Evolutionary conservation across 37 sponge, comb jelly and placozoan species (phyloP).

Genomic region (Spongilla lacustris): DNA sequence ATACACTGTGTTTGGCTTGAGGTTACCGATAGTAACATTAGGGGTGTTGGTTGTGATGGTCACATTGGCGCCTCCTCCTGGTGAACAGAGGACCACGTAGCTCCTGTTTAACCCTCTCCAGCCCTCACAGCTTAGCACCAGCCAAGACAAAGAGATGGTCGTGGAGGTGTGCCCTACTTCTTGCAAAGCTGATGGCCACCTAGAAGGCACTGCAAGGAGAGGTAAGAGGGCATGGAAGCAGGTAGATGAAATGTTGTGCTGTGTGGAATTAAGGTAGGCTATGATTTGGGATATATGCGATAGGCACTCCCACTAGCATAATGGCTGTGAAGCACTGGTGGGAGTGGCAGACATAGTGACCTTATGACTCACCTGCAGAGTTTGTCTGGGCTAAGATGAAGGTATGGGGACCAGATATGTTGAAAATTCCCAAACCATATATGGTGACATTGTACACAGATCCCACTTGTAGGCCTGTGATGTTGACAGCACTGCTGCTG

Average conservation of each 20-base stretch:
- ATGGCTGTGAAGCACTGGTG: too few relatives aligned
- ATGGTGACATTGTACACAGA: not conserved
- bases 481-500: not conserved
- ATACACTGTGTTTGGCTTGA: slow-evolving; percentile 12
- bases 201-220: not conserved
- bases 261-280: too few relatives aligned
- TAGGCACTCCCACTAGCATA: too few relatives aligned
- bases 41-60: not conserved
- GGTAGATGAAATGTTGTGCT: too few relatives aligned
- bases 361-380: not conserved
- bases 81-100: not conserved
- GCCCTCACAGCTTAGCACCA: not conserved
- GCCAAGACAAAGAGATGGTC: not conserved
- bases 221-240: too few relatives aligned
- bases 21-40: slow-evolving; percentile 8
- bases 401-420: not conserved
- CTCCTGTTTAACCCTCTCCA: not conserved
- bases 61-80: not conserved
- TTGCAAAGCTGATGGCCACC: not conserved
- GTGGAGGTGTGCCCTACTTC: not conserved
- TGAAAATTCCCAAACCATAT: not conserved
- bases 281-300: too few relatives aligned
- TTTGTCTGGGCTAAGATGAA: not conserved
- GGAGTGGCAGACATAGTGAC: too few relatives aligned
- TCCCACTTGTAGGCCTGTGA: not conserved